Conservation (phyloP, 2,113 vertebrate genomes). For the Semnornis frantzii region DNA sequence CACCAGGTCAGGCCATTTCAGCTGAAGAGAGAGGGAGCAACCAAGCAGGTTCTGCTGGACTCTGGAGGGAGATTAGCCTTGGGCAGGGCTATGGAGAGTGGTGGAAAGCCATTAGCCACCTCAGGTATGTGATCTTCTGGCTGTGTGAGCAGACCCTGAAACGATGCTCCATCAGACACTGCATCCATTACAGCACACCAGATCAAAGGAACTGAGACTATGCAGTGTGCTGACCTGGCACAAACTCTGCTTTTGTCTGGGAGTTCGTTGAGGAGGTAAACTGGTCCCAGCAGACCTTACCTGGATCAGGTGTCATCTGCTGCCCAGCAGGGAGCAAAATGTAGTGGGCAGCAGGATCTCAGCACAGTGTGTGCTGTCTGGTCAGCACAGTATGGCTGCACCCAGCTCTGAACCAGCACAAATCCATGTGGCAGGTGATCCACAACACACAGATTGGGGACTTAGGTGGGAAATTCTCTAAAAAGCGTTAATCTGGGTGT, state of each 20-base stretch:
- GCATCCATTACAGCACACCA: background rate
- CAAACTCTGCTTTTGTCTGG: background rate
- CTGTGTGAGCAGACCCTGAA: background rate
- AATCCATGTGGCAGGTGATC: accelerated
- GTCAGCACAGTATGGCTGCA: accelerated
- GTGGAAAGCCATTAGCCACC: background rate
- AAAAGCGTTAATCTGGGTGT: background rate
- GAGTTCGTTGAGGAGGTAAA: background rate
- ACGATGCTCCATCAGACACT: background rate
- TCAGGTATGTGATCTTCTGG: accelerated
- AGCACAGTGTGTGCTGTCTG: accelerated
- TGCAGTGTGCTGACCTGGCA: background rate
- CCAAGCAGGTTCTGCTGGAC: background rate
- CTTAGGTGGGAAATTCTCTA: background rate
- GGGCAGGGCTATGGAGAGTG: background rate
- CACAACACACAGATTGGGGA: accelerated
- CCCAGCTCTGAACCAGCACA: too few species aligned
- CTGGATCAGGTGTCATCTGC: background rate
- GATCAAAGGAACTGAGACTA: background rate
- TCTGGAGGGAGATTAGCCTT: background rate
- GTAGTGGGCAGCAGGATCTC: background rate
- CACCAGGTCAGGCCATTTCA: background rate
- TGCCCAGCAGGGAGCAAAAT: background rate
- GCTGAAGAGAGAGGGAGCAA: background rate
- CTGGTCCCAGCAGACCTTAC: background rate